A percentile compares a stretch with the other conserved stretches of the same genome.
Conservation (phyloP, 2,113 vertebrate species). For the Spermophilus dauricus region DNA sequence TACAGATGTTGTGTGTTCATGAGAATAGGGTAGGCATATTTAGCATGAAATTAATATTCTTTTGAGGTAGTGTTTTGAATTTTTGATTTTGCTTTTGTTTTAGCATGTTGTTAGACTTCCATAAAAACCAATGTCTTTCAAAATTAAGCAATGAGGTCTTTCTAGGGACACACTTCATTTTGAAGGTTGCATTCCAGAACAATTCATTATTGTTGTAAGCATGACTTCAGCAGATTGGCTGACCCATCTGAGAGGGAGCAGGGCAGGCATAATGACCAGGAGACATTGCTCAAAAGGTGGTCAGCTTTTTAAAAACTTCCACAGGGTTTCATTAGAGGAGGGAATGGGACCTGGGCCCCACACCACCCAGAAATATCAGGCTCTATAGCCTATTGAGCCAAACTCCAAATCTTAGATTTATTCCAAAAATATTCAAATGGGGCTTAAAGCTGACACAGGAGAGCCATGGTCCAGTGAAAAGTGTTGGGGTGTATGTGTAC, state of each 20-base stretch:
- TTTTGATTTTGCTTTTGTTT: not conserved
- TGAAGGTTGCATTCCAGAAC: not conserved
- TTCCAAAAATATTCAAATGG: not conserved
- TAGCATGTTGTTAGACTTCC: not conserved
- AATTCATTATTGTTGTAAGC: not conserved
- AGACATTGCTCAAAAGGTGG: not conserved
- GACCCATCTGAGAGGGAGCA: not conserved
- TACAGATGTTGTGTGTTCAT: not conserved
- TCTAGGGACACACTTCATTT: not conserved
- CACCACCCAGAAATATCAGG: not conserved
- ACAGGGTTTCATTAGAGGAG: not conserved
- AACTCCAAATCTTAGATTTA: not conserved
- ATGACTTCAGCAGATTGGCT: not conserved
- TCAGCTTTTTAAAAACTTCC: not conserved
- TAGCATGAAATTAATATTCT: conserved; percentile 38
- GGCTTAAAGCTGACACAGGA: not conserved
- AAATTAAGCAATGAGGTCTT: not conserved
- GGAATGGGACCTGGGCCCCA: not conserved
- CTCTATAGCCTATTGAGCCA: not conserved
- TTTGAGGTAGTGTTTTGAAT: not conserved
- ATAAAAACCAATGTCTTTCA: conserved; percentile 2
- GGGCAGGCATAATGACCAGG: not conserved
- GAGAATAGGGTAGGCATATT: not conserved
- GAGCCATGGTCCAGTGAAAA: not conserved
- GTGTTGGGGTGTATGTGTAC: accelerated